Evolutionary conservation across 2,797 vertebrate species (phyloP), one percentile per base, ranked within the genome.

Genomic region (Coilia nasus): DNA sequence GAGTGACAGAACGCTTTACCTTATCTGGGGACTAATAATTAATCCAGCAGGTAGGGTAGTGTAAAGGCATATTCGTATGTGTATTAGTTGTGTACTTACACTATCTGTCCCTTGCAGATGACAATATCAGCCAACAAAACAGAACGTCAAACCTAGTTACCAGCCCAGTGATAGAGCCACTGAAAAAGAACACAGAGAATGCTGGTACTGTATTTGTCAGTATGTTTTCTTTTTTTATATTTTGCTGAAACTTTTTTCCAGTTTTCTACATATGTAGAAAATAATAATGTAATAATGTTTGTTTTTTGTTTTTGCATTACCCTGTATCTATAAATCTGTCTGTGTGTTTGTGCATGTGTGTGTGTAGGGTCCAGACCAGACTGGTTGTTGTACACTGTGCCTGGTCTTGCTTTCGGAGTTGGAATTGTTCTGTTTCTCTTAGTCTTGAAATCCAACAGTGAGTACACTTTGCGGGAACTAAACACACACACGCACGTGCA

Each of bases 371-470:
- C 82, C 7, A 80, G 50, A 15, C 85, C 83, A 75, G 87, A 88
- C 7, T 90, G 89, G 89, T n/a, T 88, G 31, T 62, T 90, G 71
- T 88, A 88, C 60, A 31, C 81, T 23, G 35, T 90, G 82, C 89
- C 89, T 81, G 88, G 83, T 0, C 80, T 82, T 78, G 87, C 87
- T 2, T 88, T 90, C 85, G 50, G 86, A 7, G 0, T 88, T 81
- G 89, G 89, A 71, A 54, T 90, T 23, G 0, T 87, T 19, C 5
- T 90, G 50, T 88, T 90, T 64, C 2, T 57, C 21, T 50, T 57
- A 4, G 60, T 83, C 82, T 84, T 25, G n/a, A 90, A 81, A 86
- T 84, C 83, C 75, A 85, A 89, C 6, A 78, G 87, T 83, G 31
- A 88, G 83, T 60, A 47, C 83, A 64, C 23, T 25, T 25, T 59